Conservation (phyloP, 2,113 vertebrate species). For the Centropus unirufus region DNA sequence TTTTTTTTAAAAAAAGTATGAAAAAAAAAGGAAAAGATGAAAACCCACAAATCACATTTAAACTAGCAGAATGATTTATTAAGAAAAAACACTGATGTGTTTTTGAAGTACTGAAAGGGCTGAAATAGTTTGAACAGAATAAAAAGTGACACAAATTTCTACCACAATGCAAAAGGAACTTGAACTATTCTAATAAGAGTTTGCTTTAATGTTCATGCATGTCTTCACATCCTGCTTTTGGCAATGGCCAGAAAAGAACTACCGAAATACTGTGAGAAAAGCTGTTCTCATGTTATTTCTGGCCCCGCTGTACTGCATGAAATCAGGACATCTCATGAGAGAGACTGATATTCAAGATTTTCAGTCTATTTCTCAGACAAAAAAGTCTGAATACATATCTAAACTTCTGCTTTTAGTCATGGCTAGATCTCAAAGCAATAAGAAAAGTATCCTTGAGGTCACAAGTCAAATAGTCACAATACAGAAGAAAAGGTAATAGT, state of each 20-base stretch:
- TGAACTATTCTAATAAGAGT: slow-evolving; percentile 50
- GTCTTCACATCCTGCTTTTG: slow-evolving; percentile 66
- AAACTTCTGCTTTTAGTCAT: slow-evolving; percentile 41
- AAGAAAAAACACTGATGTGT: slow-evolving; percentile 32
- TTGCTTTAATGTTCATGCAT: slow-evolving; percentile 65
- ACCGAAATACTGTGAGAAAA: slow-evolving; percentile 70
- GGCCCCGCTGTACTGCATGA: slow-evolving; percentile 51
- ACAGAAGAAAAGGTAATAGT: slow-evolving; percentile 16
- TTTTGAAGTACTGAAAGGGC: slow-evolving; percentile 40
- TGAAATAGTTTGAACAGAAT: slow-evolving; percentile 47
- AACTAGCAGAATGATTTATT: slow-evolving; percentile 53
- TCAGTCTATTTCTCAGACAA: slow-evolving; percentile 56
- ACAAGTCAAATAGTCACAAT: slow-evolving; percentile 28
- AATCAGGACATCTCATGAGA: slow-evolving; percentile 69
- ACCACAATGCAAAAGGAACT: slow-evolving; percentile 55
- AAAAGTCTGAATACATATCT: slow-evolving; percentile 51
- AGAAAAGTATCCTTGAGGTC: slow-evolving; percentile 32
- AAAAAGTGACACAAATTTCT: slow-evolving; percentile 55
- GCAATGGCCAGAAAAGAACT: slow-evolving; percentile 60
- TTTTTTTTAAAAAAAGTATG: background rate
- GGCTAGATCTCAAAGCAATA: slow-evolving; percentile 48
- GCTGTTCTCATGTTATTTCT: slow-evolving; percentile 69
- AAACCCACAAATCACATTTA: slow-evolving; percentile 51
- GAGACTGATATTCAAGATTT: slow-evolving; percentile 63
- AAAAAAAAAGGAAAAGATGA: background rate